Evolutionary conservation across 2,888 invertebrate species (phyloP).

Genomic region (Falcaria lacertinaria): DNA sequence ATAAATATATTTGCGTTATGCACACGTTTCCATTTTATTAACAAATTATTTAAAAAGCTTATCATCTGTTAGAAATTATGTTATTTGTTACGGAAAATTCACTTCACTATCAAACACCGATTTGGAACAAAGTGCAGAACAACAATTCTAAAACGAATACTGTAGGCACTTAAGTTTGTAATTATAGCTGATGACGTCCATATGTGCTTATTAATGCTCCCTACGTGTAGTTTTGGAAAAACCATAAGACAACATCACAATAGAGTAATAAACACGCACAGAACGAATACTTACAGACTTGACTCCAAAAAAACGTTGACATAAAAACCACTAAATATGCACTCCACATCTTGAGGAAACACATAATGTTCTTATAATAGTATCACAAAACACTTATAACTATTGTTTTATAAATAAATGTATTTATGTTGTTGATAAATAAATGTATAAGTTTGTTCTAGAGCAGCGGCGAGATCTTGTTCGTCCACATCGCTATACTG

Average conservation of each 20-base stretch:
- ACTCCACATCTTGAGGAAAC: constrained; percentile 34
- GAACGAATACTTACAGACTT: constrained; percentile 35
- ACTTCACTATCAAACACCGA: no score
- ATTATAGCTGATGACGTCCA: no score
- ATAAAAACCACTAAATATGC: constrained; percentile 33
- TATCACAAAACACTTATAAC: constrained; percentile 18
- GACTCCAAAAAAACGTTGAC: constrained; percentile 38
- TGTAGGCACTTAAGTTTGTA: no score
- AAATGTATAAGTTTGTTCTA: constrained; percentile 8
- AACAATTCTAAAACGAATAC: no score
- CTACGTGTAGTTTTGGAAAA: neutral
- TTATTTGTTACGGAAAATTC: no score
- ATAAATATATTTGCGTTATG: no score
- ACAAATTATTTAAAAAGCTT: no score
- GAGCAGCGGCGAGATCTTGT: constrained; percentile 20
- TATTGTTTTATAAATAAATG: constrained; percentile 4
- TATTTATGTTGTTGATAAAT: constrained; percentile 6
- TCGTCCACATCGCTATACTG: constrained; percentile 51
- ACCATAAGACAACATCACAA: neutral
- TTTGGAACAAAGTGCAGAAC: no score
- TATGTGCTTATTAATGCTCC: neutral
- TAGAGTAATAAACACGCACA: neutral
- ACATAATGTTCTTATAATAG: constrained; percentile 17
- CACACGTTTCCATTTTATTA: no score
- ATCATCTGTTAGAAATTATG: no score